Evolutionary conservation across 2,888 invertebrate genomes (phyloP).

Genomic region (Horisme vitalbata): DNA sequence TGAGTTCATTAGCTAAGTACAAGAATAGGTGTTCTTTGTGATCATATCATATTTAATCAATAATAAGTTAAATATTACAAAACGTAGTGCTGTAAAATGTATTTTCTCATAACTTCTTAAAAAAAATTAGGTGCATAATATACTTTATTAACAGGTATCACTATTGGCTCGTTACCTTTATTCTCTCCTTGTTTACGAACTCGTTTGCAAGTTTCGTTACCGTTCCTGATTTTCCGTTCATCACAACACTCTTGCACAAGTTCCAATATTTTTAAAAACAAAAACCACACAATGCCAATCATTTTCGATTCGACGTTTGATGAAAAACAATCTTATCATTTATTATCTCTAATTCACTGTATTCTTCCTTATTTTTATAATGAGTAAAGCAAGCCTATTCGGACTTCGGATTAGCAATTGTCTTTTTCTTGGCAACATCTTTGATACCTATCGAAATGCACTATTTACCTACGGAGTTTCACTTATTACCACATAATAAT

Average conservation of each 20-base stretch:
- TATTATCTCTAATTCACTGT: slow-evolving; percentile 35
- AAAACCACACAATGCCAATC: slow-evolving; percentile 65
- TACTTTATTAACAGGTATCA: background rate
- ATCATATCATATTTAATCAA: background rate
- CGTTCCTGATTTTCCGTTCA: slow-evolving; percentile 2
- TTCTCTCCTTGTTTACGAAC: slow-evolving; percentile 11
- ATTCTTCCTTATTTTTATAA: slow-evolving; percentile 57
- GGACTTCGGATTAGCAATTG: slow-evolving; percentile 24
- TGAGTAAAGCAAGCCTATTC: slow-evolving; percentile 40
- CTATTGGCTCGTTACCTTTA: slow-evolving; percentile 19
- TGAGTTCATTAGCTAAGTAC: slow-evolving; percentile 17
- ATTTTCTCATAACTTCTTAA: too few species aligned
- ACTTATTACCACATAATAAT: too few species aligned
- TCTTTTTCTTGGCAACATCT: slow-evolving; percentile 22
- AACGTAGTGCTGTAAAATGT: too few species aligned
- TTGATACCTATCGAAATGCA: slow-evolving; percentile 34
- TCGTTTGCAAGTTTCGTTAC: slow-evolving; percentile 7
- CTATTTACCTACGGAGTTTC: slow-evolving; percentile 32
- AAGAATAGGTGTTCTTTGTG: slow-evolving; percentile 4
- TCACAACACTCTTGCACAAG: slow-evolving; percentile 39
- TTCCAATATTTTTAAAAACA: slow-evolving; percentile 60
- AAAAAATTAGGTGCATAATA: too few species aligned
- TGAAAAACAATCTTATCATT: slow-evolving; percentile 34
- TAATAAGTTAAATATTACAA: too few species aligned
- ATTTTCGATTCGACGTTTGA: slow-evolving; percentile 48